These are phyloP conservation scores for Cercopithecus hamlyni DNA, from an alignment of 2,797 vertebrate genomes.

Conservation along the genomic window DNA sequence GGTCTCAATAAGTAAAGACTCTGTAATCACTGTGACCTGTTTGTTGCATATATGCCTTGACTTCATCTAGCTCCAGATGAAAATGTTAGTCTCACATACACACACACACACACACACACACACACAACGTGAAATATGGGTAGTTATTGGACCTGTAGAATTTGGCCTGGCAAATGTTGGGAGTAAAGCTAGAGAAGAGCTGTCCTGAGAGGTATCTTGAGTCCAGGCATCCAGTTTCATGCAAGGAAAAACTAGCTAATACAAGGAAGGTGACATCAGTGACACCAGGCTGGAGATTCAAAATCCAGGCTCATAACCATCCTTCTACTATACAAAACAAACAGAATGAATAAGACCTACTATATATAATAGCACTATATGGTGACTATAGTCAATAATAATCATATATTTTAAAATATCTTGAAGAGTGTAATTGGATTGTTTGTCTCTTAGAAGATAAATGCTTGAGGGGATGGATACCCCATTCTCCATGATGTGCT, in stretches of 20 bases:
- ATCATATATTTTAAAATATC: too few relatives aligned
- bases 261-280: not conserved
- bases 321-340: too few relatives aligned
- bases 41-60: not conserved
- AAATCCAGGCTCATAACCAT: not conserved
- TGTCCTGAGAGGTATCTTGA: not conserved
- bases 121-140: not conserved
- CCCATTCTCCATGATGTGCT: too few relatives aligned
- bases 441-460: too few relatives aligned
- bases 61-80: not conserved
- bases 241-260: not conserved
- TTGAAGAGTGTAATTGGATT: too few relatives aligned
- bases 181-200: not conserved
- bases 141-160: not conserved
- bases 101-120: too few relatives aligned
- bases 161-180: not conserved
- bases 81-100: not conserved
- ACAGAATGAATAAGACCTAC: too few relatives aligned
- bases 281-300: not conserved
- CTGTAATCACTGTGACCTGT: not conserved
- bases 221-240: not conserved
- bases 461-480: too few relatives aligned
- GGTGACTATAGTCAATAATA: too few relatives aligned
- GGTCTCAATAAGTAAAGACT: not conserved
- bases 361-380: too few relatives aligned